Conservation (phyloP, 2,888 invertebrate genomes). For the Ephialtes manifestator region DNA sequence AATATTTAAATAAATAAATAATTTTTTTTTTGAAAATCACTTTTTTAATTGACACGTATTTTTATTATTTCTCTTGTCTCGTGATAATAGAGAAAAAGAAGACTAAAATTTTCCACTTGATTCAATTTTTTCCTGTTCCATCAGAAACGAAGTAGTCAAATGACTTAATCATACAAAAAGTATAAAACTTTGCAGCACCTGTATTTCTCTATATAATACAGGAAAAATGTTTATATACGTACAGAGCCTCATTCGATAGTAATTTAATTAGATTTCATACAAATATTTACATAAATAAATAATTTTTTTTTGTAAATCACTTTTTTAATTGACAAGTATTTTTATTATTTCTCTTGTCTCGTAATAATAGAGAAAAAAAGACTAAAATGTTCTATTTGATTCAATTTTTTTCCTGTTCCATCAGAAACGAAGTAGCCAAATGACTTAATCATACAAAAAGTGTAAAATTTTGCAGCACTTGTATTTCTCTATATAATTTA, state of each 20-base stretch:
- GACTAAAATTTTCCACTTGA: neutral
- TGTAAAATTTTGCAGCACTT: neutral
- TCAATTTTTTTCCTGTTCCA: neutral
- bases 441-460: neutral
- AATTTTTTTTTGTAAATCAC: neutral
- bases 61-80: neutral
- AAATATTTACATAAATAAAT: neutral
- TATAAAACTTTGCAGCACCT: neutral
- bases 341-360: neutral
- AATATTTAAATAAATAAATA: neutral
- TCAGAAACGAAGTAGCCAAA: neutral
- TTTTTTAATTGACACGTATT: neutral
- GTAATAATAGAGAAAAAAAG: neutral
- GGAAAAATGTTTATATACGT: neutral
- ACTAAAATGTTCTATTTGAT: neutral
- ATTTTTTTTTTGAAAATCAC: neutral
- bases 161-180: neutral
- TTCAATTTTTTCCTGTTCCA: neutral
- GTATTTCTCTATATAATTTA: neutral
- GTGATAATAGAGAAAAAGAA: neutral
- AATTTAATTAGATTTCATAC: no score
- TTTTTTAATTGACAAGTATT: neutral
- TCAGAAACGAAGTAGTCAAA: neutral
- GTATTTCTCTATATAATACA: neutral
- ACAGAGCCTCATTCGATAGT: no score